Evolutionary conservation across 2,888 invertebrate species (phyloP).

Genomic region (Hirtodrosophila cameraria): DNA sequence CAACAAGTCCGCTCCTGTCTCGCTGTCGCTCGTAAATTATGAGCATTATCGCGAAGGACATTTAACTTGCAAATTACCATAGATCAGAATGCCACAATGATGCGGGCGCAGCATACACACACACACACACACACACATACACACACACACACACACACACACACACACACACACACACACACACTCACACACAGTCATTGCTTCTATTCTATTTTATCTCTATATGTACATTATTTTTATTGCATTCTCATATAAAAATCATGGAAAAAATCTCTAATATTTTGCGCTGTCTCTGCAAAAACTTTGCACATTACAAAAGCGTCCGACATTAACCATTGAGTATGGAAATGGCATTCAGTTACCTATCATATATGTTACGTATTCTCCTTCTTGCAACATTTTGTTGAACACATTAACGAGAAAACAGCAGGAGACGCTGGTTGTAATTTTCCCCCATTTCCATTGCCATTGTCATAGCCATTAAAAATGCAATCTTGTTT

Average conservation of each 20-base stretch:
- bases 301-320: constrained; percentile 54
- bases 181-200: constrained; percentile 10
- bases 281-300: constrained; percentile 55
- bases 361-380: constrained; percentile 6
- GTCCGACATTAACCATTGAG: constrained; percentile 61
- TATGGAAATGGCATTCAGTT: constrained; percentile 39
- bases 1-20: constrained; percentile 21
- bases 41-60: constrained; percentile 63
- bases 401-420: constrained; percentile 37
- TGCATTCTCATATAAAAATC: constrained; percentile 33
- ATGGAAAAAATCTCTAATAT: constrained; percentile 37
- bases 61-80: constrained; percentile 69
- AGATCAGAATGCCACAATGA: constrained; percentile 55
- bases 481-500: constrained; percentile 55
- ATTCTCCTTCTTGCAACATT: not conserved
- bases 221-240: constrained; percentile 64
- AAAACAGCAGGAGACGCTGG: constrained; percentile 24
- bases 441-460: constrained; percentile 13
- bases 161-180: constrained; percentile 4
- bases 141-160: too few species aligned
- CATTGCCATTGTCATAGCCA: too few species aligned
- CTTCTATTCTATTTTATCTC: constrained; percentile 44
- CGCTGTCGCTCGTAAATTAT: constrained; percentile 48
- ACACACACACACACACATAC: constrained; percentile 8
- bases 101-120: constrained; percentile 34